Conservation (phyloP, 2,888 invertebrate genomes). For the Limnephilus auricula region DNA sequence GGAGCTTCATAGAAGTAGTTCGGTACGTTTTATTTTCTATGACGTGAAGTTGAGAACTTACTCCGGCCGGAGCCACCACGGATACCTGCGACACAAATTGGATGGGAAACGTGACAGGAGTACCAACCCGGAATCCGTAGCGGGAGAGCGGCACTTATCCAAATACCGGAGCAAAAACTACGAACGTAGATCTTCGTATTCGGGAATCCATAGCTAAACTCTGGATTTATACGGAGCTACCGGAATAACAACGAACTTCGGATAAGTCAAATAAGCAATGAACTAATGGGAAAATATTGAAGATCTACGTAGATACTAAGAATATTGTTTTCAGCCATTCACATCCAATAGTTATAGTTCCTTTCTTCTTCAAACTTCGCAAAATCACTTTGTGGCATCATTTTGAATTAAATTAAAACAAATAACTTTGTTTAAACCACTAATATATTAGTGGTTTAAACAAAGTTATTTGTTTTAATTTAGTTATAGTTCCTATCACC, state of each 20-base stretch:
- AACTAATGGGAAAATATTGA: not conserved
- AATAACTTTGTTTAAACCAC: no score
- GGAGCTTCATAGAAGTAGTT: not conserved
- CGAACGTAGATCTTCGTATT: not conserved
- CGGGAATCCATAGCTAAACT: not conserved
- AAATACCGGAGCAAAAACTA: conserved; percentile 38
- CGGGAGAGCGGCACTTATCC: conserved; percentile 9
- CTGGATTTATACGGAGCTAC: not conserved
- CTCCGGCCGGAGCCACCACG: conserved; percentile 51
- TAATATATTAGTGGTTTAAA: no score
- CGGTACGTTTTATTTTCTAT: conserved; percentile 58
- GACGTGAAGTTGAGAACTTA: conserved; percentile 61
- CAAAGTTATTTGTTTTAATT: no score
- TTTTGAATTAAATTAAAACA: no score
- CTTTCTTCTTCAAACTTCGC: no score
- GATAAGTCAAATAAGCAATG: not conserved
- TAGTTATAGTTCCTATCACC: no score
- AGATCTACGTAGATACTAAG: no score
- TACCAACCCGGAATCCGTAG: conserved; percentile 20
- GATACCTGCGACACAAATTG: conserved; percentile 65
- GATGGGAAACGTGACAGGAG: conserved; percentile 64
- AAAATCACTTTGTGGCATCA: no score
- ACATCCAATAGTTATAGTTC: no score
- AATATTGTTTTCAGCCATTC: no score
- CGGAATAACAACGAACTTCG: not conserved